Percentiles rank a stretch among this genome's conserved stretches.
Conservation (phyloP, 1,140 invertebrate species). For the Medauroidea extradentata region DNA sequence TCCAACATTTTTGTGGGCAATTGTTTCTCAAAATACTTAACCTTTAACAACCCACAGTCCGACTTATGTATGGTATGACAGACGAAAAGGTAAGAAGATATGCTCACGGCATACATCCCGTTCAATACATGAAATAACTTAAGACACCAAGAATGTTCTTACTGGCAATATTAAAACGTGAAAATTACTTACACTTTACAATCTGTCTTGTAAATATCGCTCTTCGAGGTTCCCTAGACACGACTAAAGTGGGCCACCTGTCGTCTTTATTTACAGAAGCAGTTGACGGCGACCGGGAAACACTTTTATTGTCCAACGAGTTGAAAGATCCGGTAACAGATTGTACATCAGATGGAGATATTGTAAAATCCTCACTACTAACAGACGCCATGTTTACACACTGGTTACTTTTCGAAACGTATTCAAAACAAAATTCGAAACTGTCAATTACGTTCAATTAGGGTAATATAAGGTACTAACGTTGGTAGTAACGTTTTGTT, state of each 20-base stretch:
- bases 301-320: constrained; percentile 45
- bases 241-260: constrained; percentile 50
- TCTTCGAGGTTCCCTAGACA: constrained; percentile 43
- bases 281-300: constrained; percentile 47
- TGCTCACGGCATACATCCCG: neutral
- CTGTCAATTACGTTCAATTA: too few relatives aligned
- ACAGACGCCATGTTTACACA: constrained; percentile 48
- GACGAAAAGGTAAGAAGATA: neutral
- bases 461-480: too few relatives aligned
- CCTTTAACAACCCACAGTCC: too few relatives aligned
- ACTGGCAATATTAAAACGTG: neutral
- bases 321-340: constrained; percentile 41
- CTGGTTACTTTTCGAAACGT: too few relatives aligned
- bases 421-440: too few relatives aligned
- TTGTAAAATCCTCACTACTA: constrained; percentile 48
- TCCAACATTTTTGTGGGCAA: neutral
- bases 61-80: too few relatives aligned
- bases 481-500: too few relatives aligned
- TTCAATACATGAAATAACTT: neutral
- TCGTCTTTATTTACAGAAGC: constrained; percentile 50
- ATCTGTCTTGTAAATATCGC: neutral
- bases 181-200: neutral
- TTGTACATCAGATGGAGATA: constrained; percentile 47
- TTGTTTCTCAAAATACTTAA: neutral
- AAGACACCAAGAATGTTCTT: neutral